Base-by-base conservation (phyloP, 1,140 invertebrate species). In the Ips nitidus region DNA sequence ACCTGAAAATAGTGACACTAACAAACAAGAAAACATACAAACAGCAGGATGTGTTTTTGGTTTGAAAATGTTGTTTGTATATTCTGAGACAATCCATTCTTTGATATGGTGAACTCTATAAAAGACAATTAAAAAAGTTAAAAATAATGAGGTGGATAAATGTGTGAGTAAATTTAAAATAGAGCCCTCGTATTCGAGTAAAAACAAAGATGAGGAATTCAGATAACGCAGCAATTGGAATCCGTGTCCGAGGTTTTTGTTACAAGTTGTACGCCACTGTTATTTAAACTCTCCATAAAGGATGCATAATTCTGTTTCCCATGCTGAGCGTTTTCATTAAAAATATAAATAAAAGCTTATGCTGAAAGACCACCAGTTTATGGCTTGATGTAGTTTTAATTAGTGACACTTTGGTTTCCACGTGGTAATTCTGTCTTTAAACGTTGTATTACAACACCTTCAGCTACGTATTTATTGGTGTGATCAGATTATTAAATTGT, bases 251-350 rank as follows among this genome's bases (percentile, higher is more conserved):
- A 72, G 67, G 71, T 71, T 75, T 77, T 75, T 71, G 75, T 77
- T 77, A 77, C 75, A 74, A 66, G 72, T 75, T 77, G 76, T 76
- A 76, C 76, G 75, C 76, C 76, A 77, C 76, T 77, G 76, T 75
- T 75, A 77, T 75, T 76, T 75, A 74, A 74, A 70, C 69, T 71
- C 66, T 52, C 73, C 74, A 73, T 76, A 75, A 75, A 70, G 75
- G 72, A 74, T 71, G 74, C 72, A 75, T 76, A 75, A 76, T 75
- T 76, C 73, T 65, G 72, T 76, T 69, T 76, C 75, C 73, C 75
- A 75, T 75, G 73, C 74, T 71, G 73, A 55, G 66, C 69, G 64
- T 61, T 73, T 75, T 73, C 74, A 73, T 73, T 73, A 73, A 73
- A 73, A 71, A 68, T 71, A 73, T 73, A 71, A 73, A 73, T 68